phyloP scores from a whole-genome alignment of 1,140 invertebrate genomes.

The Hycleus phaleratus region DNA sequence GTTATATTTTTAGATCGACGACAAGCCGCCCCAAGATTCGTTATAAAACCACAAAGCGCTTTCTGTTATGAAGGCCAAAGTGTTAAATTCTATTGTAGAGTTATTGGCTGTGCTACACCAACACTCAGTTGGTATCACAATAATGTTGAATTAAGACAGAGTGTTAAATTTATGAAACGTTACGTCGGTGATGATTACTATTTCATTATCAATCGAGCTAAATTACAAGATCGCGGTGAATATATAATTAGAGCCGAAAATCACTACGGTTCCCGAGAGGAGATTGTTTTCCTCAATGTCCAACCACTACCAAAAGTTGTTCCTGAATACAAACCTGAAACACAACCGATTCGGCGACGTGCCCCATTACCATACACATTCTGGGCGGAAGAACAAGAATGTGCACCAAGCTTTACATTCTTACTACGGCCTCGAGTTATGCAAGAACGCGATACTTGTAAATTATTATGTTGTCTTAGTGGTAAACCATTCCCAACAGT shows the following conservation, averaged over 20 bases:
- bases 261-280: conserved; percentile 93
- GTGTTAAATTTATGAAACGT: conserved; percentile 98
- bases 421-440: conserved; percentile 94
- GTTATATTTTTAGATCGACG: conserved; percentile 66
- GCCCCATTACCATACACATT: conserved; percentile 76
- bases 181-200: conserved; percentile 94
- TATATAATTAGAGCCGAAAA: conserved; percentile 97
- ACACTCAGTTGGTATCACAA: conserved; percentile 94
- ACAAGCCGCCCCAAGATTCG: conserved; percentile 95
- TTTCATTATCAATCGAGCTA: conserved; percentile 94
- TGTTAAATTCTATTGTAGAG: conserved; percentile 93
- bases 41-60: conserved; percentile 90
- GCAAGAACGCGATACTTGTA: conserved; percentile 89
- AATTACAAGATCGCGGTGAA: conserved; percentile 91
- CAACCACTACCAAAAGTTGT: conserved; percentile 81
- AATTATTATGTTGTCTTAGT: conserved; percentile 92
- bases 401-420: conserved; percentile 93
- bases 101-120: conserved; percentile 89
- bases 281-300: conserved; percentile 95
- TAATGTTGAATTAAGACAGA: conserved; percentile 89
- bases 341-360: conserved; percentile 61
- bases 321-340: conserved; percentile 68
- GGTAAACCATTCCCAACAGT: conserved; percentile 91
- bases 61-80: conserved; percentile 96
- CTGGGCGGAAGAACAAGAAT: conserved; percentile 84